Base-by-base conservation (phyloP, 2,113 vertebrate genomes). In the Emydocephalus ijimae region DNA sequence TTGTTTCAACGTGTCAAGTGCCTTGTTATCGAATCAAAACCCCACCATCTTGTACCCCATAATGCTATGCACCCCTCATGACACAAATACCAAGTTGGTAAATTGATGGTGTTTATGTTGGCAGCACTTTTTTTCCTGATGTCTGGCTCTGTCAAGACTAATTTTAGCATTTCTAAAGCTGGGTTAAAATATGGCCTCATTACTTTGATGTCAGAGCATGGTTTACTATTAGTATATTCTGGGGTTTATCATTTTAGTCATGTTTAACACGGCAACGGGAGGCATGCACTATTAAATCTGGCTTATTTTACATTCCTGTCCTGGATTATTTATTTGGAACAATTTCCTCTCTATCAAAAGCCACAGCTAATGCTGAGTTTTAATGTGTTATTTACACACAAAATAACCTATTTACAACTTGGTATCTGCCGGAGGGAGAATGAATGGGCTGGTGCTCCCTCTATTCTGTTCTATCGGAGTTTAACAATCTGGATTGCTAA, bases 351-450 rank as follows among this genome's bases (percentile, higher is more conserved):
- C 98, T 98, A 98, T 98, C 98, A 98, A 97, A 98, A 98, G 97
- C 98, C 98, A 97, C 93, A 94, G 98, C 98, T 99, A 99, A 99
- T 98, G 98, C 98, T 97, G 98, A 98, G 97, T 98, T 99, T 99
- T 99, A 99, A 99, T 99, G 99, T 98, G 98, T 99, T 99, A 99
- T 99, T 99, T 99, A 99, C 99, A 99, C 99, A 98, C 98, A 98
- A 98, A 98, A 98, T 98, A 98, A 98, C 98, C 98, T 98, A 98
- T 99, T 99, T 99, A 98, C 98, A 98, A 98, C 98, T 96, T 97
- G 85, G 97, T 96, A 93, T 96, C 97, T 95, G 97, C 97, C 95
- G 91, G 95, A 95, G 97, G 98, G 98, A 98, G 98, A 98, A 99
- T 98, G 98, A 98, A 99, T 98, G 98, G 98, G 97, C 97, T 97